Percentiles rank a stretch among this genome's conserved stretches.
phyloP scores from a whole-genome alignment of 2,888 invertebrate species.

The Gastracanthus pulcherrimus region DNA sequence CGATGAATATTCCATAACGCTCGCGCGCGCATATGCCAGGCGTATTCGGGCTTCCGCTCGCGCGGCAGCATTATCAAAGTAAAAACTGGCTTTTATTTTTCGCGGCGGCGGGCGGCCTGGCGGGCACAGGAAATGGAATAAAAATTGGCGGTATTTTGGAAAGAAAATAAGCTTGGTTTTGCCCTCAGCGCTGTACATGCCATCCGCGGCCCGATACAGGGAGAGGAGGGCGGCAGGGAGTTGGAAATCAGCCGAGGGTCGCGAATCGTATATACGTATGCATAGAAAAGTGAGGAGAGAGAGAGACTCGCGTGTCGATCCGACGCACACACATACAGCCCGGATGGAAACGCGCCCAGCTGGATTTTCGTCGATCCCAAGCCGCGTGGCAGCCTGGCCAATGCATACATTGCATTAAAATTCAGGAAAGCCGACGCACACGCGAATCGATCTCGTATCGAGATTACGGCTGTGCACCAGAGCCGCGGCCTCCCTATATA shows the following conservation, averaged over 20 bases:
- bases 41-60: neutral
- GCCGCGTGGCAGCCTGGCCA: slow-evolving; percentile 58
- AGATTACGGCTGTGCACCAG: slow-evolving; percentile 55
- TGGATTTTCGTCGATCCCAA: slow-evolving; percentile 58
- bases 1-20: neutral
- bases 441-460: slow-evolving; percentile 61
- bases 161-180: slow-evolving; percentile 46
- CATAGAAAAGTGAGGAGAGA: slow-evolving; percentile 63
- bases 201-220: neutral
- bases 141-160: slow-evolving; percentile 43
- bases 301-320: neutral
- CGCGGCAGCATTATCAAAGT: neutral
- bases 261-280: slow-evolving; percentile 59
- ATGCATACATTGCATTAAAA: slow-evolving; percentile 66
- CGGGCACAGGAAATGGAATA: slow-evolving; percentile 39
- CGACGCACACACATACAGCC: slow-evolving; percentile 38
- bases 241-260: slow-evolving; percentile 52
- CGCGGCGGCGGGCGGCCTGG: neutral
- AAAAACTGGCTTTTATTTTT: slow-evolving; percentile 19
- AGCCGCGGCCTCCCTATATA: neutral
- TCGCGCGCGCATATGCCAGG: neutral
- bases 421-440: slow-evolving; percentile 61
- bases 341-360: slow-evolving; percentile 41
- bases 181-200: neutral
- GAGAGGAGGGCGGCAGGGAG: neutral